Evolutionary conservation across 2,797 vertebrate species (phyloP).

Genomic region (Huso huso): DNA sequence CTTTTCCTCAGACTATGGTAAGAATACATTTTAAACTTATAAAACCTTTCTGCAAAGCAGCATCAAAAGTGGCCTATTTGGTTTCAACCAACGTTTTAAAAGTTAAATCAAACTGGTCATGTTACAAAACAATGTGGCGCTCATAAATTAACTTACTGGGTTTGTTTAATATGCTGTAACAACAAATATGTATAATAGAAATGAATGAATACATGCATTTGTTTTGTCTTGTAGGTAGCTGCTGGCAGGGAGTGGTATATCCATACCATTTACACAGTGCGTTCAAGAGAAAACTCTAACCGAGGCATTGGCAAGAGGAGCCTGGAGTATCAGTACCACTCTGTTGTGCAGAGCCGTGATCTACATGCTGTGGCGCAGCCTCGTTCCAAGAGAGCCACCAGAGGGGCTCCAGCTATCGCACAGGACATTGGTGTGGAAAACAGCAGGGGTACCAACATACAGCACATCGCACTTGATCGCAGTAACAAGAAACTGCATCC

Average conservation of each 20-base stretch:
- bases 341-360: constrained; percentile 35
- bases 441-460: constrained; percentile 85
- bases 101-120: background rate
- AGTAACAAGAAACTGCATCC: constrained; percentile 33
- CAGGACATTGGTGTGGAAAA: constrained; percentile 68
- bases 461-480: constrained; percentile 77
- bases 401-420: constrained; percentile 32
- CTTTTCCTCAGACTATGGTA: too few relatives aligned
- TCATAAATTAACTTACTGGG: too few relatives aligned
- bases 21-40: too few relatives aligned
- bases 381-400: constrained; percentile 27
- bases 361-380: constrained; percentile 2
- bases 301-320: constrained; percentile 81
- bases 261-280: constrained; percentile 88
- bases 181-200: background rate
- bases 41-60: too few relatives aligned
- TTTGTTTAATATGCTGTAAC: constrained; percentile 17
- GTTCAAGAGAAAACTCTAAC: constrained; percentile 68
- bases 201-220: background rate
- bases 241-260: constrained; percentile 88
- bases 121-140: too few relatives aligned
- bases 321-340: constrained; percentile 62
- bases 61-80: too few relatives aligned
- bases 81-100: too few relatives aligned
- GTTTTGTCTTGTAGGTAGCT: constrained; percentile 63